Percentiles rank a stretch among this genome's conserved stretches.
Conservation (phyloP, 2,113 vertebrate genomes). For the Mormoops blainvillei region DNA sequence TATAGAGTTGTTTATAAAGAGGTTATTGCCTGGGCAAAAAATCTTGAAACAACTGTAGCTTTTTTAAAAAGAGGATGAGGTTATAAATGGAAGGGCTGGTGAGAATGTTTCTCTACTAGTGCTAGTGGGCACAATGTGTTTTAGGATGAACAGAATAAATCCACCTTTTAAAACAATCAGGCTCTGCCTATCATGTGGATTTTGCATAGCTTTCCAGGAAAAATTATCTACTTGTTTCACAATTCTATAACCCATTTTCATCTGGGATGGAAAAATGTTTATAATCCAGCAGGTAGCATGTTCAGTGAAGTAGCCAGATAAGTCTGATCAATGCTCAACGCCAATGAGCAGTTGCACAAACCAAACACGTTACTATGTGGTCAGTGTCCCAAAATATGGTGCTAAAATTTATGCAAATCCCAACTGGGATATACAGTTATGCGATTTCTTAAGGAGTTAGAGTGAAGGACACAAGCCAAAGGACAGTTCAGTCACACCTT, state of each 20-base stretch:
- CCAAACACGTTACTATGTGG: not conserved
- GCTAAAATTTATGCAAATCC: not conserved
- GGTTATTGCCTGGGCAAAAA: not conserved
- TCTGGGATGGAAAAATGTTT: not conserved
- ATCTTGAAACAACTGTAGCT: not conserved
- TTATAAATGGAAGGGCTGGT: not conserved
- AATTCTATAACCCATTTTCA: not conserved
- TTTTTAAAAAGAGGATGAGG: not conserved
- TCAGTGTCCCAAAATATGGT: not conserved
- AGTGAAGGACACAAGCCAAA: not conserved
- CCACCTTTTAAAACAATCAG: constrained; percentile 1
- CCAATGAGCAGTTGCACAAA: not conserved
- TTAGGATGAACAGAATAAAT: not conserved
- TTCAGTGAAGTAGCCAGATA: not conserved
- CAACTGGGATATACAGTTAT: not conserved
- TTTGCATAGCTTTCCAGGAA: not conserved
- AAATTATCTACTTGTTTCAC: not conserved
- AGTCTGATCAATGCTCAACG: not conserved
- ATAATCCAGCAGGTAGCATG: not conserved
- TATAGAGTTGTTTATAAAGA: not conserved
- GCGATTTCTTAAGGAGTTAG: not conserved
- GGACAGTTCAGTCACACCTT: not conserved
- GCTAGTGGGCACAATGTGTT: not conserved
- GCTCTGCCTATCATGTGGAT: not conserved
- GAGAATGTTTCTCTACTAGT: not conserved